These are phyloP conservation scores for Meloidogyne chitwoodi DNA, from an alignment of 1,140 invertebrate species.

Conservation along the genomic window DNA sequence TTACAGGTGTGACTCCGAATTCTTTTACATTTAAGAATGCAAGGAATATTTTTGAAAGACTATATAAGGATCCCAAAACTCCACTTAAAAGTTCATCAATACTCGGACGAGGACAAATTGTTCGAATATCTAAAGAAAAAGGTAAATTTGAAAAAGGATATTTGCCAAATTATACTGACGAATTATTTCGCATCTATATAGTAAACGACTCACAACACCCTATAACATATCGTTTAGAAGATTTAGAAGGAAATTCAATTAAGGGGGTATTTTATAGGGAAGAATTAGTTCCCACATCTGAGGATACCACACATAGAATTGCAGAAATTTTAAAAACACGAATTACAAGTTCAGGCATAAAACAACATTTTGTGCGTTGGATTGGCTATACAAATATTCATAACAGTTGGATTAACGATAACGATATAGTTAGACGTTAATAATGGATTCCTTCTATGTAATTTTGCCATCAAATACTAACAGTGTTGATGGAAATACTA, in stretches of 20 bases:
- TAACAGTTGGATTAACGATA: constrained; percentile 19
- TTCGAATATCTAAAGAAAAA: constrained; percentile 9
- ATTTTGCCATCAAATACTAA: background rate
- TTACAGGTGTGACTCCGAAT: background rate
- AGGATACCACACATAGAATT: constrained; percentile 9
- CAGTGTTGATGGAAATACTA: background rate
- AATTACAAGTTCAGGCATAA: background rate
- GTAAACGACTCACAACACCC: background rate
- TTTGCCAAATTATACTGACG: background rate
- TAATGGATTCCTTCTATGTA: background rate
- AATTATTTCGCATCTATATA: background rate
- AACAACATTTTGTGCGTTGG: constrained; percentile 19
- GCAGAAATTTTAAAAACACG: constrained; percentile 1
- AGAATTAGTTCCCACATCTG: background rate
- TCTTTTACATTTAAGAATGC: constrained; percentile 27
- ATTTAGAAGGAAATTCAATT: background rate
- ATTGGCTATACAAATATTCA: background rate
- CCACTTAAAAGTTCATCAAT: background rate
- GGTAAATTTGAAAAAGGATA: constrained; percentile 1
- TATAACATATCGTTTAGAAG: background rate
- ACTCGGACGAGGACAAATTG: background rate
- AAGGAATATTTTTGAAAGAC: too few relatives aligned
- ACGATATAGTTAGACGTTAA: background rate
- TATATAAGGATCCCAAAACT: too few relatives aligned
- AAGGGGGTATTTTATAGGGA: constrained; percentile 22